These are phyloP conservation scores for Apamea epomidion DNA, from an alignment of 2,888 invertebrate species.

Conservation along the genomic window DNA sequence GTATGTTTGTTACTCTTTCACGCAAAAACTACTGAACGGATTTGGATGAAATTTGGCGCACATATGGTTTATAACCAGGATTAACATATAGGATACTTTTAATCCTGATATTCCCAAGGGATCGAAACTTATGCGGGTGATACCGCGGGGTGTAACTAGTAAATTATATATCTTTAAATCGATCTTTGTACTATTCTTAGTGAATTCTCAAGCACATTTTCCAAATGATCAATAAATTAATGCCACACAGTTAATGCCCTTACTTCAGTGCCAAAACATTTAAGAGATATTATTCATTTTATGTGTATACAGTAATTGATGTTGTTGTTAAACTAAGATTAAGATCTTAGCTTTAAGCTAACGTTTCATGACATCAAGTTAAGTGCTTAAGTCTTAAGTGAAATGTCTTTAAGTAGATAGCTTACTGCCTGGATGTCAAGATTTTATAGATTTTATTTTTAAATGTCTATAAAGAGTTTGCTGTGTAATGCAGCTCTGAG, in stretches of 20 bases:
- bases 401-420: constrained; percentile 34
- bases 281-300: constrained; percentile 37
- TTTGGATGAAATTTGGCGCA: too few species aligned
- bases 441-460: constrained; percentile 25
- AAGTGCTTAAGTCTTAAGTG: constrained; percentile 23
- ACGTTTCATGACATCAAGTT: constrained; percentile 25
- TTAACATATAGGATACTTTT: too few species aligned
- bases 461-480: neutral
- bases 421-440: constrained; percentile 20
- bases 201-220: neutral
- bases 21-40: too few species aligned
- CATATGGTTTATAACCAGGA: too few species aligned
- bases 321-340: constrained; percentile 42
- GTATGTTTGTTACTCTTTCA: too few species aligned
- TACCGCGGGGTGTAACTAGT: too few species aligned
- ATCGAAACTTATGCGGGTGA: too few species aligned
- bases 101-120: too few species aligned
- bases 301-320: constrained; percentile 22
- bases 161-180: neutral
- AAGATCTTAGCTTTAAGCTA: constrained; percentile 32
- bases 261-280: constrained; percentile 1
- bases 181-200: neutral
- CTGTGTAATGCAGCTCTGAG: neutral
- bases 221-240: neutral
- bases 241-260: neutral